Conservation (phyloP, 2,113 vertebrate genomes). For the Datnioides undecimradiatus region DNA sequence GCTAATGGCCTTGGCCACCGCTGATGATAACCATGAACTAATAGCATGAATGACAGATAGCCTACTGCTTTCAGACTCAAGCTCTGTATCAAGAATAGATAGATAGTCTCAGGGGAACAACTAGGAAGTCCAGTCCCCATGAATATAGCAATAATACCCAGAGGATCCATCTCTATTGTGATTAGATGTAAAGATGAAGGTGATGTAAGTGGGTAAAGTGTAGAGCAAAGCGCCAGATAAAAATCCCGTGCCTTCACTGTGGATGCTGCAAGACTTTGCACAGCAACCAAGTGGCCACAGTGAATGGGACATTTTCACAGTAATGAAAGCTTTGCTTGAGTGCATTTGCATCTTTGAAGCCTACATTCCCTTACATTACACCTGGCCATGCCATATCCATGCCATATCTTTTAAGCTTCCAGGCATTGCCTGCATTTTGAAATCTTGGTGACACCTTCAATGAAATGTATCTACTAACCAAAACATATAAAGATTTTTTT, state of each 20-base stretch:
- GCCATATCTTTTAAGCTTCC: background rate
- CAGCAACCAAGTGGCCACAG: background rate
- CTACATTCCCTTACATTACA: background rate
- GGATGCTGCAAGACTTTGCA: background rate
- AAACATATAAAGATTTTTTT: no score
- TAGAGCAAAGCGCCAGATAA: background rate
- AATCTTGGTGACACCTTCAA: no score
- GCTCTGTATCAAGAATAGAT: constrained; percentile 59
- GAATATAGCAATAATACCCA: constrained; percentile 55
- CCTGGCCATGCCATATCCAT: background rate
- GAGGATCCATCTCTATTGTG: constrained; percentile 42
- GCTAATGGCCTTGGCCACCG: constrained; percentile 76
- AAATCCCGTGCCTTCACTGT: background rate
- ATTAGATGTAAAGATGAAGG: constrained; percentile 41
- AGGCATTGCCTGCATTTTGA: no score
- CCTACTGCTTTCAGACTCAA: constrained; percentile 61
- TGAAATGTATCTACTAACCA: no score
- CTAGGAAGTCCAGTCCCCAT: constrained; percentile 46
- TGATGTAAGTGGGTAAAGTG: constrained; percentile 44
- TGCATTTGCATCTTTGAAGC: background rate
- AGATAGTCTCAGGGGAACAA: constrained; percentile 64
- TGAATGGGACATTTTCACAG: background rate
- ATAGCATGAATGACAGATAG: constrained; percentile 75
- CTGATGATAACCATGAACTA: constrained; percentile 76
- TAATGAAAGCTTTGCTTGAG: background rate